phyloP scores from a whole-genome alignment of 2,888 invertebrate species.

The Arge pagana region DNA sequence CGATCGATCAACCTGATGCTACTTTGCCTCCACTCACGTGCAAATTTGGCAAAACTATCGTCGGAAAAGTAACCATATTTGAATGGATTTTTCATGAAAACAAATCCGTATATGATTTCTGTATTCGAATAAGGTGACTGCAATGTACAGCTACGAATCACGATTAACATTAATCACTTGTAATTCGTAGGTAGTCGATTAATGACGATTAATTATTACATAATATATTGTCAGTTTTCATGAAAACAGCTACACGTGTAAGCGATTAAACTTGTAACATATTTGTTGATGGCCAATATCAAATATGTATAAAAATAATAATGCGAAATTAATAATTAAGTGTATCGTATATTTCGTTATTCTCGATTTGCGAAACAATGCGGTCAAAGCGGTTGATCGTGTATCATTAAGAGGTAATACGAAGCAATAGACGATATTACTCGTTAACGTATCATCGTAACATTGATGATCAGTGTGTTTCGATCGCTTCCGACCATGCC shows the following conservation, averaged over 20 bases:
- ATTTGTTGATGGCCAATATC: conserved; percentile 53
- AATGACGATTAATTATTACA: conserved; percentile 46
- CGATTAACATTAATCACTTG: conserved; percentile 36
- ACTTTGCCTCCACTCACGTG: conserved; percentile 17
- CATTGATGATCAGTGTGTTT: too few species aligned
- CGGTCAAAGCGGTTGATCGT: too few species aligned
- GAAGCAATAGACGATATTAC: not conserved
- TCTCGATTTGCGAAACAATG: too few species aligned
- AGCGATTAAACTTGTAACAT: conserved; percentile 44
- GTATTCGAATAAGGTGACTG: conserved; percentile 22
- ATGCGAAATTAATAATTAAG: conserved; percentile 49
- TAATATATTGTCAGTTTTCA: conserved; percentile 43
- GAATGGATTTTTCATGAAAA: too few species aligned
- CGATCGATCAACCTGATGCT: conserved; percentile 27
- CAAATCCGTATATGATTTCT: too few species aligned
- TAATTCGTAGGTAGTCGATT: conserved; percentile 39
- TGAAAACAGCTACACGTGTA: conserved; percentile 37
- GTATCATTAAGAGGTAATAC: not conserved
- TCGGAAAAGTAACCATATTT: too few species aligned
- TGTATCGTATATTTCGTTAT: too few species aligned
- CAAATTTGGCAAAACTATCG: conserved; percentile 5
- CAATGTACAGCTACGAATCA: conserved; percentile 41
- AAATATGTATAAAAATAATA: conserved; percentile 52
- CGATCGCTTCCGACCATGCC: too few species aligned
- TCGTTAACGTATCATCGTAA: not conserved